Evolutionary conservation across 37 sponge, comb jelly and placozoan genomes (phyloP).

Genomic region (Axinella damicornis): DNA sequence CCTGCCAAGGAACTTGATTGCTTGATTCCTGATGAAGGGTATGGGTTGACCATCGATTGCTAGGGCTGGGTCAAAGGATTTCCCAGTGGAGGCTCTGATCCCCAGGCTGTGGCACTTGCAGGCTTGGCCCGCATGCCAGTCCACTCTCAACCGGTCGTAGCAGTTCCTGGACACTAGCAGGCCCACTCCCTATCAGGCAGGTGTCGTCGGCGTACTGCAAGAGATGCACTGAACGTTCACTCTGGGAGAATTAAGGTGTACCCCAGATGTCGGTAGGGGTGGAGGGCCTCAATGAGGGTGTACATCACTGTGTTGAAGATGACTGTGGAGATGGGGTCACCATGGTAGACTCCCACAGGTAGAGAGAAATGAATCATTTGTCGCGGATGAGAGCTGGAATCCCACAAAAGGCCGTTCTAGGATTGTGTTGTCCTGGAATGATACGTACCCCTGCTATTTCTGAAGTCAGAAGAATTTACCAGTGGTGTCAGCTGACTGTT

Average conservation of each 20-base stretch:
- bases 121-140: constrained; percentile 29
- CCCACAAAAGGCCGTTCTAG: too few species aligned
- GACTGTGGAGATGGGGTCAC: constrained; percentile 26
- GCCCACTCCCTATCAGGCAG: constrained; percentile 16
- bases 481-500: too few species aligned
- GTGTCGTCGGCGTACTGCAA: constrained; percentile 52
- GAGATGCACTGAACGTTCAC: neutral
- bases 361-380: too few species aligned
- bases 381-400: too few species aligned
- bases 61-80: constrained; percentile 9
- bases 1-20: constrained; percentile 33
- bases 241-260: constrained; percentile 17
- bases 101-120: constrained; percentile 30
- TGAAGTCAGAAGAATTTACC: too few species aligned
- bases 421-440: too few species aligned
- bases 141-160: constrained; percentile 1
- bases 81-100: constrained; percentile 20
- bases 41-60: neutral
- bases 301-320: constrained; percentile 45
- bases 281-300: constrained; percentile 23
- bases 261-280: too few species aligned
- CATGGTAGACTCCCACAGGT: constrained; percentile 17
- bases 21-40: constrained; percentile 2
- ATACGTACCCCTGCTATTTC: too few species aligned
- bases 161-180: constrained; percentile 1